phyloP scores from a whole-genome alignment of 53 echinoderm and acorn worm species.

The Arbacia lixula region DNA sequence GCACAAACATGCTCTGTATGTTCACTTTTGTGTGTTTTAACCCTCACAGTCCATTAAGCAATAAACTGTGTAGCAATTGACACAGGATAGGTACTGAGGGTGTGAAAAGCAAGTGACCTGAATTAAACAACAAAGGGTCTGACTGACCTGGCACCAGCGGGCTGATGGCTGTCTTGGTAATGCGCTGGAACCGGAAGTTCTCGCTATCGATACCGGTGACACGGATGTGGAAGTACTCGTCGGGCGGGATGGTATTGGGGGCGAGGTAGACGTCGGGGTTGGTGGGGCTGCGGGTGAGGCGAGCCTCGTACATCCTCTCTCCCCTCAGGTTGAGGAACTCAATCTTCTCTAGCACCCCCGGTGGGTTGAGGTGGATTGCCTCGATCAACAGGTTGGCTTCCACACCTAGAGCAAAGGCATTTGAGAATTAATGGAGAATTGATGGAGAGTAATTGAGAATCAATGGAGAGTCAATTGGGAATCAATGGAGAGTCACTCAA shows the following conservation, averaged over 20 bases:
- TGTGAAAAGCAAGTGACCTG: no score
- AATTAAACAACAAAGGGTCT: no score
- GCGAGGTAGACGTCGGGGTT: conserved; percentile 69
- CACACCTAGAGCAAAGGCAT: conserved; percentile 65
- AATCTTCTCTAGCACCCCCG: conserved; percentile 74
- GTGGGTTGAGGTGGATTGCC: conserved; percentile 68
- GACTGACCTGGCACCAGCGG: conserved; percentile 82
- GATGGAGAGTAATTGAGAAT: no score
- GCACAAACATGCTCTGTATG: no score
- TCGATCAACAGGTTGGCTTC: conserved; percentile 76
- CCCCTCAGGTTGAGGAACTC: conserved; percentile 91
- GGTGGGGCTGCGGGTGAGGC: conserved; percentile 30
- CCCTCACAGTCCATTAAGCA: no score
- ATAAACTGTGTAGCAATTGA: no score
- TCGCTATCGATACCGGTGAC: conserved; percentile 81
- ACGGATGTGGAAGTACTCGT: conserved; percentile 87
- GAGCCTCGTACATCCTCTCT: conserved; percentile 67
- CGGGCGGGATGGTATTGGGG: conserved; percentile 76
- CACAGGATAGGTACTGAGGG: no score
- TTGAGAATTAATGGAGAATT: no score
- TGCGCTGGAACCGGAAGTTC: conserved; percentile 79
- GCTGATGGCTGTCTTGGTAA: conserved; percentile 80
- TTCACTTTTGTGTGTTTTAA: no score
- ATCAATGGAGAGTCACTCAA: no score
- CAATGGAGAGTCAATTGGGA: no score